A percentile compares a stretch with the other conserved stretches of the same genome.
Conservation (phyloP, 2,797 vertebrate species). For the Eremophila alpestris region DNA sequence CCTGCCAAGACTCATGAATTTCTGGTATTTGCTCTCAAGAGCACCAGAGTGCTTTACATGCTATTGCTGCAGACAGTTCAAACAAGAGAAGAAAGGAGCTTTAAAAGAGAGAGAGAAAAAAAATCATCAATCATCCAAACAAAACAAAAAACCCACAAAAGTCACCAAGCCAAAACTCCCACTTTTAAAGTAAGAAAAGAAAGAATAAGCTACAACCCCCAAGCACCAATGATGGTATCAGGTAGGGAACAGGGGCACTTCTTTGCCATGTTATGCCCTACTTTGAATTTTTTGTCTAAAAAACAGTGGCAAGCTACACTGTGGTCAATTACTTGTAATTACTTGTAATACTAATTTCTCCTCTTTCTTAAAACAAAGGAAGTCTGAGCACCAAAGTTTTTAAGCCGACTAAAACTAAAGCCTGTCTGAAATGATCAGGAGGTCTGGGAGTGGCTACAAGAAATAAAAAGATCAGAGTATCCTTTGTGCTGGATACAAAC, state of each 20-base stretch:
- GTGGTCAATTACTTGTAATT: background rate
- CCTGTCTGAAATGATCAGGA: background rate
- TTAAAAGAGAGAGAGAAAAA: background rate
- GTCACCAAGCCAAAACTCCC: background rate
- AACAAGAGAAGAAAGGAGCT: background rate
- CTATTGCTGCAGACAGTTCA: background rate
- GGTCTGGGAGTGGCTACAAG: background rate
- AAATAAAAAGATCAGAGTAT: background rate
- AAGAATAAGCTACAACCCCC: background rate
- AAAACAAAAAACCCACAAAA: background rate
- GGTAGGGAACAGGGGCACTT: background rate
- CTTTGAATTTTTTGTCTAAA: background rate
- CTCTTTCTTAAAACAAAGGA: background rate
- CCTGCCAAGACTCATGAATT: background rate
- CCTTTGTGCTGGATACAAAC: background rate
- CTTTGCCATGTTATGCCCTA: background rate
- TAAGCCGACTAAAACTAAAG: background rate
- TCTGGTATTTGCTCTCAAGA: background rate
- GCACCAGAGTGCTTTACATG: background rate
- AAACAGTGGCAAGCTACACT: background rate
- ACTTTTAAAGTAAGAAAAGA: background rate
- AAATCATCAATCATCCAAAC: background rate
- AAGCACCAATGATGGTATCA: background rate
- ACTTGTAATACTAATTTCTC: background rate
- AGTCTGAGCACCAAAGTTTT: background rate